Percentiles rank a stretch among this genome's conserved stretches.
These are phyloP conservation scores for Oikopleura vanhoeffeni DNA, from an alignment of 23 tunicate genomes.

Conservation along the genomic window DNA sequence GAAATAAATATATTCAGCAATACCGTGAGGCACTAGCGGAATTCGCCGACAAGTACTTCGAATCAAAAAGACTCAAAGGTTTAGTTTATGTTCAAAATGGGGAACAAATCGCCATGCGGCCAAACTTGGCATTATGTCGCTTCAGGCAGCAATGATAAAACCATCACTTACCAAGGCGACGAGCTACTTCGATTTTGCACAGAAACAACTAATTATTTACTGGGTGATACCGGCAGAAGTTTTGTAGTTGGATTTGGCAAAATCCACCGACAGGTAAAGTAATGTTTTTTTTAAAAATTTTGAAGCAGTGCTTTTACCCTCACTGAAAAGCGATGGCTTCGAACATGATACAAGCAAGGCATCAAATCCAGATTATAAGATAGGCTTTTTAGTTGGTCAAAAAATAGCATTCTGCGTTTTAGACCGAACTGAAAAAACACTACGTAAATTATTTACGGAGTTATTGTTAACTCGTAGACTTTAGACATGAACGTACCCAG, in stretches of 20 bases:
- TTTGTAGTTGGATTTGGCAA: conserved; percentile 51
- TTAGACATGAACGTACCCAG: too few relatives aligned
- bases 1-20: neutral
- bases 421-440: too few relatives aligned
- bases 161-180: neutral
- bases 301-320: too few relatives aligned
- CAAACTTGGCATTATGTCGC: neutral
- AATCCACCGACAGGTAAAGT: conserved; percentile 37
- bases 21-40: neutral
- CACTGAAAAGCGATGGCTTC: too few relatives aligned
- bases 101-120: neutral
- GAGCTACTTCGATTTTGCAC: neutral
- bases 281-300: too few relatives aligned
- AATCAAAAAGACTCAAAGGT: neutral
- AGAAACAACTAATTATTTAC: conserved; percentile 46
- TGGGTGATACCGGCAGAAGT: conserved; percentile 34
- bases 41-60: neutral
- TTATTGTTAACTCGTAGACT: too few relatives aligned
- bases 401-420: too few relatives aligned
- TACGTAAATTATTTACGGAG: too few relatives aligned
- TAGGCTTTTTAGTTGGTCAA: too few relatives aligned
- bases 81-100: too few relatives aligned
- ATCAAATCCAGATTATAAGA: too few relatives aligned
- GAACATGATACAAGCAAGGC: too few relatives aligned
- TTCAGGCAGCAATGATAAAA: neutral